Evolutionary conservation across 2,888 invertebrate species (phyloP), one percentile per base, ranked within the genome.

Genomic region (Rambutsinella grinnellia): DNA sequence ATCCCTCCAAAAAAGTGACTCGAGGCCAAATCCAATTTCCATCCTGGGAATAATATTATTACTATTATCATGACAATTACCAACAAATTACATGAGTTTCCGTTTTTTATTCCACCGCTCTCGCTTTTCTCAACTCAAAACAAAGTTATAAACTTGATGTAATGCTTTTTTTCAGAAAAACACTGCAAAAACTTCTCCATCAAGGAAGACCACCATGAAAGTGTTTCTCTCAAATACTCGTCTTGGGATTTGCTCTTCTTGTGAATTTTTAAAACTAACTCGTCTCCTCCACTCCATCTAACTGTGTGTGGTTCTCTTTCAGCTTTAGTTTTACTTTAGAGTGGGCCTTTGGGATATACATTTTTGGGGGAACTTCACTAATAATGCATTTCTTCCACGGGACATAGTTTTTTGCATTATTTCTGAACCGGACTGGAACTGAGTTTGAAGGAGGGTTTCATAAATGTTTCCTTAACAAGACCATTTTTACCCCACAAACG

Each of bases 51-150:
- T 74, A 74, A 74, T 74, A 74, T 74, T 67, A 67, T 74, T 74
- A 74, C 67, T 74, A 74, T 74, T 74, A 74, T 74, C 74, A 74
- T 67, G 74, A 74, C 74, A 74, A 74, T 74, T 74, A 74, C 74
- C 74, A 74, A 74, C 74, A 74, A 74, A 74, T 74, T 74, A 74
- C 67, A 74, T 54, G 74, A 74, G 67, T 74, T 74, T 74, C 74
- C 74, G 66, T 60, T 74, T 65, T 57, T 67, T 65, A 53, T 63
- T 13, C 17, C 57, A 24, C 54, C 44, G 15, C 15, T 61, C 46
- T 46, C 19, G 6, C 5, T 15, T n/a, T 27, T 28, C 5, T 56
- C 27, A 23, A 3, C 6, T 49, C 54, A 2, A 56, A 56, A 56
- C n/a, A n/a, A n/a, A n/a, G n/a, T n/a, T n/a, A n/a, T n/a, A n/a